A percentile compares a stretch with the other conserved stretches of the same genome.
Evolutionary conservation across 1,140 invertebrate species (phyloP).

Genomic region (Solenopsis invicta): DNA sequence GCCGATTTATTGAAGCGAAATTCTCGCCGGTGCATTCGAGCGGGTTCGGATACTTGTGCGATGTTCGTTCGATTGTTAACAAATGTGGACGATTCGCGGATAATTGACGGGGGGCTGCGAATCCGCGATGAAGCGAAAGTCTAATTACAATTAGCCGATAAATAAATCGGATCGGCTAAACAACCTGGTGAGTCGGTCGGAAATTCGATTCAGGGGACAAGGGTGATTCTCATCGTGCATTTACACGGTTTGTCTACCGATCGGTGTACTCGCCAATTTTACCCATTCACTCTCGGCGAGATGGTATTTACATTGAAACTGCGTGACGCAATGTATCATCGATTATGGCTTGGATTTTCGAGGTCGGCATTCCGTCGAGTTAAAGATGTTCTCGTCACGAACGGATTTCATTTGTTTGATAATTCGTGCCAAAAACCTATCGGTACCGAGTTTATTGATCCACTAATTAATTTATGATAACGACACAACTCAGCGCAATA

Average conservation of each 20-base stretch:
- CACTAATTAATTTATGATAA: conserved; percentile 21
- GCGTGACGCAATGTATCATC: conserved; percentile 67
- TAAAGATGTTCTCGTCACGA: conserved; percentile 9
- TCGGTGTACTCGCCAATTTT: conserved; percentile 69
- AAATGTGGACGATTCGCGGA: conserved; percentile 45
- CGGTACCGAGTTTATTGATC: neutral
- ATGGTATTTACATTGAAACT: conserved; percentile 63
- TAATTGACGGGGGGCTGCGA: conserved; percentile 62
- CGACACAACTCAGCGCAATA: neutral
- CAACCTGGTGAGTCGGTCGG: conserved; percentile 43
- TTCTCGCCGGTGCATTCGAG: neutral
- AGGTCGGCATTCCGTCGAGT: conserved; percentile 3
- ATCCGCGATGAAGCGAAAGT: conserved; percentile 73
- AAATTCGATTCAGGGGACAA: conserved; percentile 1
- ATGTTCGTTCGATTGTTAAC: conserved; percentile 46
- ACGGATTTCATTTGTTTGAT: neutral
- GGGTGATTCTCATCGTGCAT: conserved; percentile 68
- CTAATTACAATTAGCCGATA: conserved; percentile 74
- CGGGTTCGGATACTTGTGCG: neutral
- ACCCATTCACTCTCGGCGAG: conserved; percentile 71
- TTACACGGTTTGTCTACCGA: conserved; percentile 73
- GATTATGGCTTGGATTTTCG: conserved; percentile 57
- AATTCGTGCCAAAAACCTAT: neutral
- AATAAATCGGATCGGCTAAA: conserved; percentile 74
- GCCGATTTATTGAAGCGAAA: conserved; percentile 11